Percentiles rank a stretch among this genome's conserved stretches.
Conservation (phyloP, 2,113 vertebrate species). For the Sturnus vulgaris region DNA sequence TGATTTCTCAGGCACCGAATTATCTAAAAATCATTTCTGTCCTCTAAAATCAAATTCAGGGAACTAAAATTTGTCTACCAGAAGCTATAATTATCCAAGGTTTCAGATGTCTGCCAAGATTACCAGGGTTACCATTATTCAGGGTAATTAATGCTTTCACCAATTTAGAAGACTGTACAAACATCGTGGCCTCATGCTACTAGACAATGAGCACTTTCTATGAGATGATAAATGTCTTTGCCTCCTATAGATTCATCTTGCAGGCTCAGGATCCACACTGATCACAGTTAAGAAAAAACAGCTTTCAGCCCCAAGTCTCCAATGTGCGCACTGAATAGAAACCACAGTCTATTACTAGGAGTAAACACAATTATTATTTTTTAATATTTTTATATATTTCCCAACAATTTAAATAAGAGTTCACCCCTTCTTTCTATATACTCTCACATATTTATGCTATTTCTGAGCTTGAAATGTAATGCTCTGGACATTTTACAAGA, state of each 20-base stretch:
- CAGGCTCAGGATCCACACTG: constrained; percentile 8
- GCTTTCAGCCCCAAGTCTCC: not conserved
- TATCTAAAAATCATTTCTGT: constrained; percentile 8
- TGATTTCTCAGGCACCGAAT: not conserved
- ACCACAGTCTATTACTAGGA: not conserved
- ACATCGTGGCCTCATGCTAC: constrained; percentile 5
- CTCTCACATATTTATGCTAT: not conserved
- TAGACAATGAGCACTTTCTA: constrained; percentile 23
- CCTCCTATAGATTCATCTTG: constrained; percentile 31
- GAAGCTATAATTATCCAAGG: constrained; percentile 50
- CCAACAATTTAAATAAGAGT: not conserved
- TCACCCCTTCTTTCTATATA: not conserved
- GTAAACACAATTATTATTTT: not conserved
- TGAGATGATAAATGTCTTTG: constrained; percentile 45
- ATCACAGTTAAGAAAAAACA: not conserved
- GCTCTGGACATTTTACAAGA: not conserved
- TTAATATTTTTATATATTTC: not conserved
- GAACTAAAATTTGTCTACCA: constrained; percentile 31
- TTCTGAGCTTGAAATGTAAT: not conserved
- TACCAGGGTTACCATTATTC: constrained; percentile 50
- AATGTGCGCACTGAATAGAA: not conserved
- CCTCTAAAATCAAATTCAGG: constrained; percentile 35
- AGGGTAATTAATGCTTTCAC: constrained; percentile 56
- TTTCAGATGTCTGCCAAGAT: constrained; percentile 59
- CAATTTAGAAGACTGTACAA: constrained; percentile 50